Evolutionary conservation across 1,140 invertebrate species (phyloP), one percentile per base, ranked within the genome.

Genomic region (Drosophila bifasciata): DNA sequence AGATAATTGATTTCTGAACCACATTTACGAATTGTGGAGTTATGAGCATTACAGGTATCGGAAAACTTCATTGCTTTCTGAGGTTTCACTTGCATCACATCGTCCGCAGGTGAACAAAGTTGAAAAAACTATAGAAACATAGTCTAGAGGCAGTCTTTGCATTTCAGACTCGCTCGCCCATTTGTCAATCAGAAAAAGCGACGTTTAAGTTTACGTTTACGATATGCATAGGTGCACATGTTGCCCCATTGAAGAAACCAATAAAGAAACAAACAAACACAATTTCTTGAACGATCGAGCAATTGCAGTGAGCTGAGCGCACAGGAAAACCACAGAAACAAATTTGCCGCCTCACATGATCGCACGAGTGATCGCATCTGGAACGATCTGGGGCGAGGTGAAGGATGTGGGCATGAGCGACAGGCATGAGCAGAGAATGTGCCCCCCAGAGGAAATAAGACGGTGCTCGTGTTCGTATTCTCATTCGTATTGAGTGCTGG

Each of bases 161-260:
- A 32, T 39, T 25, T 55, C 41, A 48, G 68, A 16, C 32, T 57
- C 23, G 19, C 40, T 67, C 16, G 59, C 23, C 70, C 70, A 83
- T 88, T 88, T 88, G 83, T 88, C 83, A 88, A 89, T 88, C 83
- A 88, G 63, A 69, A 85, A 66, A 62, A 69, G 45, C 56, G 53
- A 72, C 62, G 79, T 56, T 74, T 83, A 59, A 61, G 48, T 51
- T 49, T 23, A 53, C 75, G 57, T 74, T 74, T 76, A 72, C 84
- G 88, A 90, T 84, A 91, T 91, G 90, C 90, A 90, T 91, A 91
- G 90, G 88, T 91, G 90, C 83, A 86, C 90, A 91, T 91, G 90
- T 84, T 89, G 71, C 68, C 74, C 67, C 89, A 88, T 50, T 80
- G 55, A 88, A 69, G 73, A 74, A 75, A 85, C 56, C 55, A 64